Evolutionary conservation across 2,113 vertebrate species (phyloP), one percentile per base, ranked within the genome.

Genomic region (Hippocampus guttulatus): DNA sequence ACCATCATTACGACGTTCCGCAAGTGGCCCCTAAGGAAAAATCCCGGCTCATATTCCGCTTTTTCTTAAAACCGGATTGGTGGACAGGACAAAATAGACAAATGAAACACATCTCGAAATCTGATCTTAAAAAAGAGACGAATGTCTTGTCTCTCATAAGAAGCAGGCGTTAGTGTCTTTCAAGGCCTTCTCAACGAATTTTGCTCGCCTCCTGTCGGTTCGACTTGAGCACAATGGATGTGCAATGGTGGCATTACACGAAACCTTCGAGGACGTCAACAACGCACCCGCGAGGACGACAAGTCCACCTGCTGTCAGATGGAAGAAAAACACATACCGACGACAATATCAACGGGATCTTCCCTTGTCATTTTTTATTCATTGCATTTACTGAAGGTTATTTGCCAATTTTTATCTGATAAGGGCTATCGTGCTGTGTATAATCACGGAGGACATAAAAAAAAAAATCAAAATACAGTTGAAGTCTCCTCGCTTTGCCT

Each of bases 31-130:
- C 33, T 61, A 18, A 61, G 27, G 27, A 18, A 38, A 61, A 61
- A 61, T 65, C 41, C 41, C 63, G 25, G 45, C n/a, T 23, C 63
- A 65, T 43, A 38, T 23, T 65, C 47, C n/a, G 63, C 21, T 43
- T 65, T 65, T 65, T 65, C 63, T 45, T 61, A 25, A 43, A 43
- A 45, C 41, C 41, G 63, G 40, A 45, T 47, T 65, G 63, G 25
- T 25, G 12, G 63, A 47, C 40, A 27, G 41, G 41, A 65, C 63
- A 45, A 14, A 65, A 16, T 9, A 10, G 40, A 25, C 27, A 61
- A 18, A 33, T 30, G 4, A 33, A 61, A 30, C 27, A 10, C 58
- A 61, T 61, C 16, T 30, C 58, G 14, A 61, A 61, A 61, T 33
- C 58, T 16, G 18, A 30, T 16, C 55, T 23, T 10, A 23, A 15